These are phyloP conservation scores for Potorous gilbertii DNA, from an alignment of 2,797 vertebrate species.

Conservation along the genomic window DNA sequence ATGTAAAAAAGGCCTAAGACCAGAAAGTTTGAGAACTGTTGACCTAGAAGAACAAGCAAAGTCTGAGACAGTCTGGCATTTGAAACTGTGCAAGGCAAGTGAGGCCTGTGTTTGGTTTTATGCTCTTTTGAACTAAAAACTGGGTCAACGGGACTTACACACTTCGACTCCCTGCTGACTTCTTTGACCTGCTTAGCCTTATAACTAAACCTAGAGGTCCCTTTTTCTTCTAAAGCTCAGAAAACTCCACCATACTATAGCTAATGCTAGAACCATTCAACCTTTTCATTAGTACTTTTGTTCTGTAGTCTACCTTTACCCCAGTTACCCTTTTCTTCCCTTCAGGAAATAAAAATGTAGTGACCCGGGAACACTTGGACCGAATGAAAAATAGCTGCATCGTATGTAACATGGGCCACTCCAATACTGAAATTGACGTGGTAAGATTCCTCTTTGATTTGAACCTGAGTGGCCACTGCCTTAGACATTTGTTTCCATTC, in stretches of 20 bases:
- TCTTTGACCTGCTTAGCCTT: background rate
- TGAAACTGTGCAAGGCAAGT: background rate
- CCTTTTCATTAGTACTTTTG: background rate
- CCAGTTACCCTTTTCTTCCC: conserved; percentile 50
- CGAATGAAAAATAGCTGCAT: conserved; percentile 99
- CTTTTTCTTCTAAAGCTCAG: background rate
- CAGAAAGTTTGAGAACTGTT: background rate
- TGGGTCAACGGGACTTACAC: conserved; percentile 5
- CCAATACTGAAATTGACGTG: conserved; percentile 99
- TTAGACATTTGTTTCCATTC: background rate
- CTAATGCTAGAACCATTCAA: background rate
- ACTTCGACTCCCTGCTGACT: background rate
- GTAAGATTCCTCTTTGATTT: conserved; percentile 83
- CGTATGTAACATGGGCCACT: conserved; percentile 99
- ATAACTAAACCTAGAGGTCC: background rate
- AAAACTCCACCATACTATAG: background rate
- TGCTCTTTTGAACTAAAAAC: background rate
- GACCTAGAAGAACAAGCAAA: background rate
- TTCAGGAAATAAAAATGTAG: conserved; percentile 97
- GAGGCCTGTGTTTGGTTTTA: background rate
- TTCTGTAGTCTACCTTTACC: background rate
- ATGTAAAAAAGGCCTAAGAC: background rate
- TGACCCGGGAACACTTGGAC: conserved; percentile 96
- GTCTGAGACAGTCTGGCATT: conserved; percentile 10
- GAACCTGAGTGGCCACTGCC: background rate